Base-by-base conservation (phyloP, 2,113 vertebrate species). In the Leptobrachium leishanense region DNA sequence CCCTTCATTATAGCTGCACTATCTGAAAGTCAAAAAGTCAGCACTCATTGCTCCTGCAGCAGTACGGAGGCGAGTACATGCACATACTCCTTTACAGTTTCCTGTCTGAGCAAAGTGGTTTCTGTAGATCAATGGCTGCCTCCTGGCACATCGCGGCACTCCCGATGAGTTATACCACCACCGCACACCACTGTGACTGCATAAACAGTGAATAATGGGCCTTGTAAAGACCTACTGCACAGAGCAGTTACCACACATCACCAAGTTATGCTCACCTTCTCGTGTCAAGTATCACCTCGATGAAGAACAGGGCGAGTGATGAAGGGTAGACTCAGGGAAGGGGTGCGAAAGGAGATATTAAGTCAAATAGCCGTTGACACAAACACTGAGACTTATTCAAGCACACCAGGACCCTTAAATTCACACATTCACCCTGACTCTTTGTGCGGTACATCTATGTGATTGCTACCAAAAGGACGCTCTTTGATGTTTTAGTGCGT, bases 121-220 rank as follows among this genome's bases (percentile, higher is more conserved):
- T 91, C 90, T 90, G 92, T 88, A 85, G 83, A 93, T 59, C 13
- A 15, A 59, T 90, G 86, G 85, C 84, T 90, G 88, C 91, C 91
- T 91, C 85, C 90, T 89, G 90, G 90, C 90, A 91, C 92, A 92
- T 92, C 90, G 87, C 84, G 83, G 85, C 85, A 88, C 88, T 88
- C 81, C 2, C 31, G 39, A 88, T 91, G 90, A 88, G 86, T 88
- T 90, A 90, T 87, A 86, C 84, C 89, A 88, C 85, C 82, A 85
- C 89, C 87, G 84, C 86, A 86, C 85, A 86, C 89, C 85, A 78
- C 89, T 31, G 88, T 91, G 89, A 91, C 86, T 91, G 85, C 87
- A 87, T 86, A 90, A 86, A 85, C 83, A 86, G 75, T 91, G 90
- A 91, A 88, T 88, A 90, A 92, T 90, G 88, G 86, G 85, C 87